Evolutionary conservation across 2,113 vertebrate genomes (phyloP).

Genomic region (Epinephelus lanceolatus): DNA sequence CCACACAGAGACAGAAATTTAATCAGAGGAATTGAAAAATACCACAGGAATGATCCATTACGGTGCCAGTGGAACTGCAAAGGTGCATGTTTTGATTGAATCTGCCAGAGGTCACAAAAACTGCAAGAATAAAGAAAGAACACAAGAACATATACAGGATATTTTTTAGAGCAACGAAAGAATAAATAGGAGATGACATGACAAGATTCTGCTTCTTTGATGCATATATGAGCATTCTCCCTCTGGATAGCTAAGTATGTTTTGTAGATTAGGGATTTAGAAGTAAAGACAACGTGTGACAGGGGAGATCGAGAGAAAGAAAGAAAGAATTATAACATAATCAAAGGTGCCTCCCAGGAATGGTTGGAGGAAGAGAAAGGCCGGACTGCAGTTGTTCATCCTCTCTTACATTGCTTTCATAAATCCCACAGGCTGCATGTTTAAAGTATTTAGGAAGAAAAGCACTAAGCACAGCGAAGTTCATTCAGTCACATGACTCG

Average conservation of each 20-base stretch:
- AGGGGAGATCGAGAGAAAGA: slow-evolving; percentile 18
- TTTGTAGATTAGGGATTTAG: slow-evolving; percentile 52
- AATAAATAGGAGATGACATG: not conserved
- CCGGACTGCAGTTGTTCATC: not conserved
- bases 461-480: not conserved
- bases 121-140: not conserved
- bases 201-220: slow-evolving; percentile 1
- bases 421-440: slow-evolving; percentile 6
- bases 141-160: not conserved
- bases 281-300: slow-evolving; percentile 26
- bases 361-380: slow-evolving; percentile 2
- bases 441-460: slow-evolving; percentile 6
- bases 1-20: slow-evolving; percentile 5
- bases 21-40: slow-evolving; percentile 39
- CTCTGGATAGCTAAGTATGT: slow-evolving; percentile 43
- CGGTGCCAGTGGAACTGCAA: not conserved
- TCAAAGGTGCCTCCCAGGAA: slow-evolving; percentile 31
- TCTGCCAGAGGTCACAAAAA: slow-evolving; percentile 8
- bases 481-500: not conserved
- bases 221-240: slow-evolving; percentile 5
- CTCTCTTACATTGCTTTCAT: slow-evolving; percentile 1
- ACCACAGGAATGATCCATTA: slow-evolving; percentile 1
- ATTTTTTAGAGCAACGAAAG: slow-evolving; percentile 1
- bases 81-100: slow-evolving; percentile 36
- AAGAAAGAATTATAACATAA: slow-evolving; percentile 38